Base-by-base conservation (phyloP, 2,888 invertebrate genomes). In the Emmelina monodactyla region DNA sequence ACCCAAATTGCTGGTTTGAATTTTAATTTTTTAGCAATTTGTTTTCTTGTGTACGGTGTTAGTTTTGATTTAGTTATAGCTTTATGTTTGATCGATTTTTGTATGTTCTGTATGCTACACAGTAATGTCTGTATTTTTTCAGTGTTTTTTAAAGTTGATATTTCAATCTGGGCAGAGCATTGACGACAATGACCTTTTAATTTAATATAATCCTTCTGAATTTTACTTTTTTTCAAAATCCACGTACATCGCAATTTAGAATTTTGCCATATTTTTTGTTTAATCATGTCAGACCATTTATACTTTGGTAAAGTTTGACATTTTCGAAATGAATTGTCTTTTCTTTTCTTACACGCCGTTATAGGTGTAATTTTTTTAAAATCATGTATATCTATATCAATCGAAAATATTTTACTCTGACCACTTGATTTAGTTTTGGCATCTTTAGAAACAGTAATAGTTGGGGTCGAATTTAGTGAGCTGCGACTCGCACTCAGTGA, bases 61-160 rank as follows among this genome's bases (percentile, higher is more conserved):
- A 35, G 30, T 30, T 35, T 35, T 22, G 35, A 35, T 35, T 35
- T 35, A 31, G 14, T 19, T 31, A 19, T 19, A 13, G 14, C 29
- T 16, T 35, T 35, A 30, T 35, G 35, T 35, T 33, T 25, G 22
- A 33, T 22, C 28, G 33, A 22, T 22, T 33, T 28, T 22, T 33
- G 22, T 22, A 33, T 22, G n/a, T 33, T 33, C 22, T 33, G 14
- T 22, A 33, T 22, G 14, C 14, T 33, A 33, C 33, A 33, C 5
- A 22, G 1, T 14, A 15, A 33, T 13, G 7, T 25, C 28, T 22
- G 19, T 22, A 25, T 25, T 15, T 33, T 16, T 28, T 33, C 16
- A 22, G 25, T 28, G 7, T 14, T 33, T 33, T 6, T 33, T 14
- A 12, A 33, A 33, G 14, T 33, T 22, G 14, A 33, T 33, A 28